Conservation (phyloP, 2,797 vertebrate genomes). For the Malurus leucopterus region DNA sequence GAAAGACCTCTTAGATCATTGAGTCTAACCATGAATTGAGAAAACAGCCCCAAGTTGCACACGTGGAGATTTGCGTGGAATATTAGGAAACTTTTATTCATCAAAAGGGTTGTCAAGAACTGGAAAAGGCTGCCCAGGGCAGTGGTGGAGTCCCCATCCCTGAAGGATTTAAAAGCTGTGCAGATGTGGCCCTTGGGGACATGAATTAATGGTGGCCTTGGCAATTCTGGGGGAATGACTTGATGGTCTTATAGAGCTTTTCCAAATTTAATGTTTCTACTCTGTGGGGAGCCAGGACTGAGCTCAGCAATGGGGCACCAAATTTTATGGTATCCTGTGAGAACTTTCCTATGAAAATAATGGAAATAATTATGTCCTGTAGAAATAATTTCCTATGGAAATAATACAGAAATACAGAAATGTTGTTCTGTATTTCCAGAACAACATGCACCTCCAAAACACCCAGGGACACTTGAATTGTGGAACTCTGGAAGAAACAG, state of each 20-base stretch:
- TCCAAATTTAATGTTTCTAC: not conserved
- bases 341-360: not conserved
- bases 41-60: not conserved
- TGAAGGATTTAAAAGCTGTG: not conserved
- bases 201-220: not conserved
- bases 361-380: no score
- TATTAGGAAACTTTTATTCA: not conserved
- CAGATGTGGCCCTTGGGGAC: not conserved
- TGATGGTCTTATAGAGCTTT: not conserved
- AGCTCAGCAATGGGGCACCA: not conserved
- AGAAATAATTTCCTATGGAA: not conserved
- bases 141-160: not conserved
- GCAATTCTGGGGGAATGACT: not conserved
- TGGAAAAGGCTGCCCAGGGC: not conserved
- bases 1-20: not conserved
- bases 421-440: not conserved
- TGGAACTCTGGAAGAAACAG: not conserved
- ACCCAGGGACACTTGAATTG: fast-evolving
- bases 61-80: not conserved
- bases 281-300: not conserved
- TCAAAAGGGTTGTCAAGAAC: not conserved
- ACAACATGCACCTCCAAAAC: not conserved
- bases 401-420: not conserved
- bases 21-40: not conserved
- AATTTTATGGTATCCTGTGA: not conserved